Evolutionary conservation across 2,888 invertebrate genomes (phyloP).

Genomic region (Rhopalosiphum nymphaeae): DNA sequence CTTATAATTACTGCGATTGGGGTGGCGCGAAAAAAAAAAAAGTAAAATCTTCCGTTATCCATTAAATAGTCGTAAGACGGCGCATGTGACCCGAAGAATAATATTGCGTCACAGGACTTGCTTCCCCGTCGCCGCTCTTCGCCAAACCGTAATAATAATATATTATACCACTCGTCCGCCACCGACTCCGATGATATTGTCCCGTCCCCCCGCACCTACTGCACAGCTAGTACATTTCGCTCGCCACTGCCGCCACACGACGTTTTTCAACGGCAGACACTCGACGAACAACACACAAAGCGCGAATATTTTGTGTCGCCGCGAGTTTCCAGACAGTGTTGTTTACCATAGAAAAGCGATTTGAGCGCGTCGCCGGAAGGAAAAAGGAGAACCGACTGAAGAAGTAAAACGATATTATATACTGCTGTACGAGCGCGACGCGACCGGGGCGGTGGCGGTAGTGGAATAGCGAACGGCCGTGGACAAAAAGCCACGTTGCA

Average conservation of each 20-base stretch:
- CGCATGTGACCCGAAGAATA: conserved; percentile 9
- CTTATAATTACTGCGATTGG: neutral
- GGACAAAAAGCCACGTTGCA: conserved; percentile 53
- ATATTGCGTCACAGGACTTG: neutral
- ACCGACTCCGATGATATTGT: neutral
- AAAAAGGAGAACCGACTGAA: conserved; percentile 55
- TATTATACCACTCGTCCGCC: neutral
- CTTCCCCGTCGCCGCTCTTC: neutral
- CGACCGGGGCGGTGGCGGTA: neutral
- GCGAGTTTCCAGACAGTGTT: conserved; percentile 44
- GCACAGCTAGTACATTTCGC: neutral
- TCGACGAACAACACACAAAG: conserved; percentile 29
- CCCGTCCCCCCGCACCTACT: neutral
- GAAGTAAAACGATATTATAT: conserved; percentile 39
- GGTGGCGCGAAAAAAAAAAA: neutral
- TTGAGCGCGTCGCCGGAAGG: conserved; percentile 60
- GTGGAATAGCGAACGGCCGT: neutral
- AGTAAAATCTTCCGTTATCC: neutral
- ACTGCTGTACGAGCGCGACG: neutral
- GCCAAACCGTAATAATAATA: neutral
- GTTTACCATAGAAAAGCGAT: conserved; percentile 64
- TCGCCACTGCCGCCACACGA: neutral
- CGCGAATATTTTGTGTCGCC: conserved; percentile 33
- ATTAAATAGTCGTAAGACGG: neutral
- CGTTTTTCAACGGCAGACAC: neutral